Percentiles rank a stretch among this genome's conserved stretches.
phyloP scores from a whole-genome alignment of 1,140 invertebrate genomes.

The Ectropis grisescens region DNA sequence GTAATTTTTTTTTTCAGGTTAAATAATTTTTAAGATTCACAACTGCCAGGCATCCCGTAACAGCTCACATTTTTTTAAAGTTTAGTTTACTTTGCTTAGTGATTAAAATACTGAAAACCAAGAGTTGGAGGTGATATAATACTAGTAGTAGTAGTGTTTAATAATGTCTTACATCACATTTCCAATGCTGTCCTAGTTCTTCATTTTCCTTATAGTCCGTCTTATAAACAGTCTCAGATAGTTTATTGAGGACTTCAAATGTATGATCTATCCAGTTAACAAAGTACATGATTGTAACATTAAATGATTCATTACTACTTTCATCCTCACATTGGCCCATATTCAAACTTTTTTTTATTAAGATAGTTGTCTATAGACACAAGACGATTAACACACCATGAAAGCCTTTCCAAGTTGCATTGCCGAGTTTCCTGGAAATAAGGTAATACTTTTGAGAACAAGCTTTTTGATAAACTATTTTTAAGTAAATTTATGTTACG shows the following conservation, averaged over 20 bases:
- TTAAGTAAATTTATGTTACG: too few species aligned
- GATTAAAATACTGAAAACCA: too few species aligned
- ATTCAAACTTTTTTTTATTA: constrained; percentile 8
- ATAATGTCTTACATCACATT: constrained; percentile 36
- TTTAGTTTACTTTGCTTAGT: too few species aligned
- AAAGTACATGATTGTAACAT: constrained; percentile 48
- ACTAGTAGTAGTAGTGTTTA: too few species aligned
- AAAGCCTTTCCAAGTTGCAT: constrained; percentile 38
- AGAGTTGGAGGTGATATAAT: too few species aligned
- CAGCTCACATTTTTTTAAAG: too few species aligned
- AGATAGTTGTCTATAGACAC: constrained; percentile 26
- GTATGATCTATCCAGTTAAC: constrained; percentile 63
- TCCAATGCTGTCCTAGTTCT: constrained; percentile 25
- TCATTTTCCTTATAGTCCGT: constrained; percentile 29
- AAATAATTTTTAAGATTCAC: too few species aligned
- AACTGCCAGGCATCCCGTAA: too few species aligned
- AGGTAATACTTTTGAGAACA: not conserved
- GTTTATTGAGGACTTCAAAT: constrained; percentile 44
- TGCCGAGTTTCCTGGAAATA: constrained; percentile 43
- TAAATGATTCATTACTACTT: constrained; percentile 23
- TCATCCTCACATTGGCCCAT: constrained; percentile 7
- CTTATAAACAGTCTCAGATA: constrained; percentile 35
- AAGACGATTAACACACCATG: constrained; percentile 44
- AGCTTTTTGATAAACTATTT: too few species aligned
- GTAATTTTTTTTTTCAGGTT: too few species aligned